Percentiles rank a stretch among this genome's conserved stretches.
phyloP scores from a whole-genome alignment of 2,797 vertebrate genomes.

The Eulemur mongoz region DNA sequence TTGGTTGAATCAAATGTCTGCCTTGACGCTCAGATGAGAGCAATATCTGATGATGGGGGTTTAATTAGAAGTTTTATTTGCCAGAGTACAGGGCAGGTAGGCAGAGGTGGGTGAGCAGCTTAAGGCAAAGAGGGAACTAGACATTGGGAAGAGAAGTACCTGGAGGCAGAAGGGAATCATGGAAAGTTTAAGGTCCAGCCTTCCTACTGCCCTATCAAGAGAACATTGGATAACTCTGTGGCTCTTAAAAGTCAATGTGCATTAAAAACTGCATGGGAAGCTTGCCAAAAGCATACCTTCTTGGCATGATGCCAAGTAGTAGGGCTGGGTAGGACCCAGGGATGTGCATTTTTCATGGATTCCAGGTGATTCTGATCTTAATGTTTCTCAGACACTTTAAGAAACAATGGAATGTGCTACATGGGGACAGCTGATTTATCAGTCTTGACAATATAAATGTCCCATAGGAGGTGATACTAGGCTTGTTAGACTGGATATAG shows the following conservation, averaged over 20 bases:
- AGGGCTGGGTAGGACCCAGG: background rate
- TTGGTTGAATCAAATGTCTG: background rate
- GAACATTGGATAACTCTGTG: background rate
- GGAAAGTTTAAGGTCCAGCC: background rate
- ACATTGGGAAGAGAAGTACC: background rate
- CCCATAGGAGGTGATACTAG: background rate
- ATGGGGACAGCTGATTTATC: background rate
- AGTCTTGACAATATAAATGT: background rate
- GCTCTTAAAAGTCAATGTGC: background rate
- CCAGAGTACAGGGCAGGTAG: background rate
- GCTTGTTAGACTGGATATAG: background rate
- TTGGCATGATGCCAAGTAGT: background rate
- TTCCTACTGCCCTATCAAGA: background rate
- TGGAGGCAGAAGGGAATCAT: background rate
- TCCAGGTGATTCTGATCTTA: background rate
- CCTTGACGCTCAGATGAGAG: background rate
- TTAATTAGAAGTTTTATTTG: background rate
- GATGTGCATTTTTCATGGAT: background rate
- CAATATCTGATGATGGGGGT: background rate
- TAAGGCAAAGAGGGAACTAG: background rate
- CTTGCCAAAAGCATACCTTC: background rate
- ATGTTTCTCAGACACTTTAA: background rate
- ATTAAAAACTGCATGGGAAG: background rate
- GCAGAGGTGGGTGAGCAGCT: background rate
- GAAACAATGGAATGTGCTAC: background rate